Evolutionary conservation across 2,113 vertebrate species (phyloP), one percentile per base, ranked within the genome.

Genomic region (Otus sunia): DNA sequence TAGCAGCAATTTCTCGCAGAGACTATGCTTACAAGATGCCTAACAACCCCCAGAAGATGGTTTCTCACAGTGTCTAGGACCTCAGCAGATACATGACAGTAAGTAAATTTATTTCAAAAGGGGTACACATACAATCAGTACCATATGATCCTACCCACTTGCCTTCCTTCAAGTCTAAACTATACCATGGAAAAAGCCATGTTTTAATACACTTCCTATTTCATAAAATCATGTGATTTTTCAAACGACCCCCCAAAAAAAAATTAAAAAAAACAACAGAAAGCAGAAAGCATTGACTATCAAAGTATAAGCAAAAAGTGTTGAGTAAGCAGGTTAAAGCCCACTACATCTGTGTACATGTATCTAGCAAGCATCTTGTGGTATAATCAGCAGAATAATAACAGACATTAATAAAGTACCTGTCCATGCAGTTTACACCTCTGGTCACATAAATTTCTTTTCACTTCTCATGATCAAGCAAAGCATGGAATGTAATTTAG

Each of bases 361-460:
- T 30, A 83, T 36, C 41, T 68, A 85, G 86, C n/a, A 96, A 94
- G 52, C 58, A 94, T 74, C 63, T 95, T 7, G 10, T 34, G 8
- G 58, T 47, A 94, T 37, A 75, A 52, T 26, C 76, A 91, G 53
- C 41, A 92, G 76, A 85, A 79, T 71, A 85, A 47, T 11, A 94
- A 52, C 64, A 92, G 76, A 50, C 63, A 93, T 62, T 94, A 86
- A 91, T 92, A 69, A 83, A 92, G 32, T 43, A 66, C 27, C 75
- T 27, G 39, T 78, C 36, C 64, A 27, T 45, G 55, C 67, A 94
- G 75, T 81, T 73, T 90, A 77, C n/a, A 81, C 47, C 59, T 95
- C 77, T 94, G 66, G 94, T 93, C 83, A 71, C 25, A 60, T 66
- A 94, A 81, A 93, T 81, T 11, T 21, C 13, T 86, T 87, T 88